Base-by-base conservation (phyloP, 2,888 invertebrate species). In the Leptinotarsa haldemani region DNA sequence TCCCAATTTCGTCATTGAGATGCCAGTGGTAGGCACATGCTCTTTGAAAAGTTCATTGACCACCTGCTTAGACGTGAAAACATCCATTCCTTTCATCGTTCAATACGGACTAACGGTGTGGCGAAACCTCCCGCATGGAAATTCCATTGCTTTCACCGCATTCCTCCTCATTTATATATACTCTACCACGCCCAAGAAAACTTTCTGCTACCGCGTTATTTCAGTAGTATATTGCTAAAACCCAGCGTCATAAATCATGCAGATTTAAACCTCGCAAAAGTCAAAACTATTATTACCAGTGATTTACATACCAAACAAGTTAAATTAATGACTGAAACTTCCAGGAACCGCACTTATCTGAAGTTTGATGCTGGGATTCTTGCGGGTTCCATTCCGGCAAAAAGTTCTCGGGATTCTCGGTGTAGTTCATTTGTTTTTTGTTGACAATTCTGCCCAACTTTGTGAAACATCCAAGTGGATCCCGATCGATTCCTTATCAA, bases 301-400 rank as follows among this genome's bases (percentile, higher is more conserved):
- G 61, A 61, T 61, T 61, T 61, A 61, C 61, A 61, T 61, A 61
- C 61, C 61, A 61, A 61, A 61, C 61, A 61, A 61, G 61, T 61
- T 61, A 13, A 61, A 61, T 61, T 61, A 61, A 61, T 61, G 61
- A 61, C 40, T 40, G 40, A 40, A 61, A 61, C 61, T 61, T 61
- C n/a, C 40, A 40, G 40, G n/a, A 61, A 61, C 61, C 61, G 25
- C 40, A 61, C 61, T 61, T 25, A 61, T 61, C 30, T 61, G 25
- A 16, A 40, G 40, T 16, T 61, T 40, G 61, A 61, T 40, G 61
- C 61, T 15, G 30, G 61, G 40, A 30, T 61, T 40, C 61, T 7
- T n/a, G 61, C 18, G 25, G 25, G 25, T 61, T 40, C 16, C 7
- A 15, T 61, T n/a, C 13, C n/a, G 16, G 40, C 5, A 61, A 61